Conservation (phyloP, 1,140 invertebrate genomes). For the Listronotus oregonensis region DNA sequence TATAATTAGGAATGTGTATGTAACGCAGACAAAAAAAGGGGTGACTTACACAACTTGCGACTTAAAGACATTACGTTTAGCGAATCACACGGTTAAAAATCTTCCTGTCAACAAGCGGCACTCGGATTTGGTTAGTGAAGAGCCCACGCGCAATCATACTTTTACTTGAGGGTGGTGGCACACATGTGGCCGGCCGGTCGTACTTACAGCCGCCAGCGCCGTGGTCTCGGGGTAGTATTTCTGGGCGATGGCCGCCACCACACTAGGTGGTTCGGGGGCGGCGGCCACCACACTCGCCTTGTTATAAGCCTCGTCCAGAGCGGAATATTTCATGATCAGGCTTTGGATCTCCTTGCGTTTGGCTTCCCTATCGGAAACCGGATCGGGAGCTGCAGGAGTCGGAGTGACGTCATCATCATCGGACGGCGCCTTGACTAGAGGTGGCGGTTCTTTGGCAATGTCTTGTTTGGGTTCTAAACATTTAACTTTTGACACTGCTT, state of each 20-base stretch:
- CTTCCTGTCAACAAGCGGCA: constrained; percentile 43
- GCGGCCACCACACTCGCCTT: constrained; percentile 53
- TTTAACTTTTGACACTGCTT: no score
- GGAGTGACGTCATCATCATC: constrained; percentile 61
- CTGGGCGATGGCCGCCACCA: constrained; percentile 46
- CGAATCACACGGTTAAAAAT: constrained; percentile 33
- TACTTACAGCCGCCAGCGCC: constrained; percentile 57
- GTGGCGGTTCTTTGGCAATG: constrained; percentile 4
- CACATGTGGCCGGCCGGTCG: constrained; percentile 35
- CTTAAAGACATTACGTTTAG: constrained; percentile 31
- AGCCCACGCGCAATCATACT: constrained; percentile 35
- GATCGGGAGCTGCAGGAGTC: constrained; percentile 59
- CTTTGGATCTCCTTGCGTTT: constrained; percentile 80
- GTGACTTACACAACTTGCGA: constrained; percentile 45
- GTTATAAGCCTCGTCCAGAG: constrained; percentile 69
- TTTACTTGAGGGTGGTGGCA: constrained; percentile 38
- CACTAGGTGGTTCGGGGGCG: constrained; percentile 48
- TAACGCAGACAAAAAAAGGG: constrained; percentile 42
- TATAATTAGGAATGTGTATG: background rate
- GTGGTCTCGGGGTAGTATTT: constrained; percentile 48
- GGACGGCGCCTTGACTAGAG: constrained; percentile 37
- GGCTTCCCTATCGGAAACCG: constrained; percentile 71
- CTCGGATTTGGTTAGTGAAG: constrained; percentile 31
- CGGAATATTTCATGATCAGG: constrained; percentile 77
- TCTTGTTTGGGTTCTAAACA: background rate